These are phyloP conservation scores for Pheucticus melanocephalus DNA, from an alignment of 2,113 vertebrate species.

Conservation along the genomic window DNA sequence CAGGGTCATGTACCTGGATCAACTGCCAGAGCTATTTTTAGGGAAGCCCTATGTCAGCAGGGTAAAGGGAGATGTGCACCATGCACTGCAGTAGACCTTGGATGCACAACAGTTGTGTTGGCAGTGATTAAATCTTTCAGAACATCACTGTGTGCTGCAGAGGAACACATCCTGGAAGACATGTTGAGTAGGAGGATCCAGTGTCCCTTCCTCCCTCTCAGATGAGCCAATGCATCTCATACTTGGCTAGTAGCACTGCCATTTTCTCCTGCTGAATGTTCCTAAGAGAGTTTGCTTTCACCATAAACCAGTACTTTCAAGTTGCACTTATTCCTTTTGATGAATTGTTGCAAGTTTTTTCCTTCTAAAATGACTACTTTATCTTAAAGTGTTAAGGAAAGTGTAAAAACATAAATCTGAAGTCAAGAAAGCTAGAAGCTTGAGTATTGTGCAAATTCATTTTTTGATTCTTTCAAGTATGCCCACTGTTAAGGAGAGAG, in stretches of 20 bases:
- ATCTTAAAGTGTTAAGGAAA: not conserved
- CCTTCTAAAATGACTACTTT: not conserved
- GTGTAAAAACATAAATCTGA: not conserved
- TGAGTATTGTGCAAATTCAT: accelerated
- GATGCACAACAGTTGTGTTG: not conserved
- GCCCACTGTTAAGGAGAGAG: not conserved
- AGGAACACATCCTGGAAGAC: not conserved
- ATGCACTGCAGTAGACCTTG: not conserved
- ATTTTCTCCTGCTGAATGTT: not conserved
- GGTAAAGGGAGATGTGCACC: not conserved
- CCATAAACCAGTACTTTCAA: not conserved
- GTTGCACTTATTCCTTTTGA: not conserved
- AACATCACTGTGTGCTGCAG: not conserved
- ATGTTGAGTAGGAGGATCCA: not conserved
- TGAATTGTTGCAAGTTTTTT: not conserved
- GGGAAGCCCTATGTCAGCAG: not conserved
- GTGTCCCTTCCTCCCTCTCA: not conserved
- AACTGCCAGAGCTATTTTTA: not conserved
- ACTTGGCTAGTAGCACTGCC: not conserved
- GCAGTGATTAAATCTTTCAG: not conserved
- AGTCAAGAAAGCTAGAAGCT: not conserved
- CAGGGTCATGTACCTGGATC: not conserved
- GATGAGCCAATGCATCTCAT: not conserved
- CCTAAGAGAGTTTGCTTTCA: not conserved
- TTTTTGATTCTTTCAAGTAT: not conserved